Percentiles rank a stretch among this genome's conserved stretches.
Evolutionary conservation across 2,113 vertebrate species (phyloP).

Genomic region (Haliaeetus leucogaster): DNA sequence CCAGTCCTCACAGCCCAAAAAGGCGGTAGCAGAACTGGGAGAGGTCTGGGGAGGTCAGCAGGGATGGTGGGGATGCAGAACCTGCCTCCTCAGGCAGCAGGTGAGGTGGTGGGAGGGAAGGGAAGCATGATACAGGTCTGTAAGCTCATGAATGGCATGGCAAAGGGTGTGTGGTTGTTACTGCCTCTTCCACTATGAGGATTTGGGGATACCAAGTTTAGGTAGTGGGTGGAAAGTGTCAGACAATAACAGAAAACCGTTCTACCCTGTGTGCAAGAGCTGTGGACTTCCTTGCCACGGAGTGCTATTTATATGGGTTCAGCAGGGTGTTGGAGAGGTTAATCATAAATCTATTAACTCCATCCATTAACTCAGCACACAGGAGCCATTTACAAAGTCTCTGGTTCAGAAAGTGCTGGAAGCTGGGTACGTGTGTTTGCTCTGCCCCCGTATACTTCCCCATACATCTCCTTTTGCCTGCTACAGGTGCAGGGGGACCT

Average conservation of each 20-base stretch:
- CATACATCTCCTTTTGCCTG: neutral
- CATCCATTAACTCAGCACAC: neutral
- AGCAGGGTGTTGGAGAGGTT: neutral
- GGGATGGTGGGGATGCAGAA: neutral
- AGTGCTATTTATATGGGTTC: neutral
- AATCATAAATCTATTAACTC: neutral
- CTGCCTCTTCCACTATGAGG: neutral
- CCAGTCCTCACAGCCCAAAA: neutral
- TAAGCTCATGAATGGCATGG: neutral
- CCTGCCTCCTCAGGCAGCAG: neutral
- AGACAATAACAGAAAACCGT: neutral
- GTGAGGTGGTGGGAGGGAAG: neutral
- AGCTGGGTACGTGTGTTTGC: neutral
- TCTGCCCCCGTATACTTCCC: neutral
- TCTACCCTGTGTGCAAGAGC: neutral
- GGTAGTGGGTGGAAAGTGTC: neutral
- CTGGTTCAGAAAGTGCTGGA: neutral
- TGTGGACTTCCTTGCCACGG: neutral
- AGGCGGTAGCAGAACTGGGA: neutral
- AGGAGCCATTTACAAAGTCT: neutral
- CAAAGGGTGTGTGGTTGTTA: neutral
- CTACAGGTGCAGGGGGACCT: neutral
- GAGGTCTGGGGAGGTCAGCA: neutral
- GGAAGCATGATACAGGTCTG: neutral
- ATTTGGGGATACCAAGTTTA: neutral